These are phyloP conservation scores for Stomorhina lunata DNA, from an alignment of 2,888 invertebrate genomes.

Conservation along the genomic window DNA sequence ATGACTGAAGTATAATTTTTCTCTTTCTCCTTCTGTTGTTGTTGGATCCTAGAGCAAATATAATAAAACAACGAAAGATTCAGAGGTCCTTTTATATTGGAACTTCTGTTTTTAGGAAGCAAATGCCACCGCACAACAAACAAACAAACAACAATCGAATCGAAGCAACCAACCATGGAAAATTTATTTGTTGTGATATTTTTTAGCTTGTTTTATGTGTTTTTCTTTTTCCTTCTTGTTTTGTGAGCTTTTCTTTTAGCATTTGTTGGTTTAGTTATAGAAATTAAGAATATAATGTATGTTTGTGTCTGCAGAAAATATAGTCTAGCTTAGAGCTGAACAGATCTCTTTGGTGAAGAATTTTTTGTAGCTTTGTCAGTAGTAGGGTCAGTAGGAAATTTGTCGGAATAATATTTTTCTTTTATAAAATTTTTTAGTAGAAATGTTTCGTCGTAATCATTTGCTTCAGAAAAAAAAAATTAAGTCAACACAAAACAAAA, in stretches of 20 bases:
- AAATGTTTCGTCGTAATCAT: no score
- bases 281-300: slow-evolving; percentile 21
- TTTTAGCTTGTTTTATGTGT: slow-evolving; percentile 51
- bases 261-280: neutral
- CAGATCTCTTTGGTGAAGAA: neutral
- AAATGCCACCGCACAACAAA: slow-evolving; percentile 26
- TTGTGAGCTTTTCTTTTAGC: neutral
- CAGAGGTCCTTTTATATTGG: neutral
- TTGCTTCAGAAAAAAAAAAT: no score
- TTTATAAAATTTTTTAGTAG: no score
- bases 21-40: no score
- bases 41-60: slow-evolving; percentile 36
- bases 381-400: neutral
- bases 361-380: neutral
- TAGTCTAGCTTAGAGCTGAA: neutral
- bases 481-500: no score
- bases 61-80: slow-evolving; percentile 1
- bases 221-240: neutral
- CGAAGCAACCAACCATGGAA: slow-evolving; percentile 50
- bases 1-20: slow-evolving; percentile 55
- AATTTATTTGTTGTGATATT: slow-evolving; percentile 62
- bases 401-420: no score
- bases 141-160: no score
- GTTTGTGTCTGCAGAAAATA: neutral
- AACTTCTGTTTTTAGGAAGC: neutral